Base-by-base conservation (phyloP, 2,797 vertebrate genomes). In the Acrossocheilus fasciatus region DNA sequence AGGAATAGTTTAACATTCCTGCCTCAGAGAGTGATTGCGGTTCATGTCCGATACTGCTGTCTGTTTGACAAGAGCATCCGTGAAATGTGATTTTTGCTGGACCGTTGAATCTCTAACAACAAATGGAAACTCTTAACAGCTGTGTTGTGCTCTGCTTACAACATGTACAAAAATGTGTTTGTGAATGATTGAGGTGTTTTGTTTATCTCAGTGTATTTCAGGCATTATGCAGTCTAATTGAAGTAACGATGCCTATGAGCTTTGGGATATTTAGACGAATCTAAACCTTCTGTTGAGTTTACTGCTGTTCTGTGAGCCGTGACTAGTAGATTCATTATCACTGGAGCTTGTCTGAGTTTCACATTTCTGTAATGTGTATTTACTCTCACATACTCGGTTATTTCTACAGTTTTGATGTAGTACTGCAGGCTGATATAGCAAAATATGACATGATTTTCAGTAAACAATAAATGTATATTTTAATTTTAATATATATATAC, bases 31-130 rank as follows among this genome's bases (percentile, higher is more conserved):
- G 26, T 57, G 34, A 69, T 64, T 59, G 52, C 1, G 15, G 15
- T 83, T 83, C 26, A 52, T 26, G 2, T 45, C 36, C 23, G 8
- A 66, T 59, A 30, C 36, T 11, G 15, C 20, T 81, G 20, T 82
- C 80, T 70, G 64, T 82, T 81, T 81, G 78, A 81, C 62, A 41
- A 26, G 70, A 64, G 26, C 17, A 64, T 75, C 54, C 2, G 26
- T 77, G 30, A 84, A 84, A 50, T 66, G 45, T 30, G 54, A 82
- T 73, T 72, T 82, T 83, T 75, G 70, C 39, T n/a, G 72, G 57
- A 12, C 52, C 4, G 70, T 73, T 83, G 69, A 74, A 8, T 83
- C 70, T 59, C 14, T 45, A 74, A 62, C 41, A 23, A 72, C n/a
- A 75, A 36, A 62, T 39, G n/a, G 64, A 84, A n/a, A 34, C 10